These are phyloP conservation scores for Peromyscus polionotus DNA, from an alignment of 2,113 vertebrate species.

Conservation along the genomic window DNA sequence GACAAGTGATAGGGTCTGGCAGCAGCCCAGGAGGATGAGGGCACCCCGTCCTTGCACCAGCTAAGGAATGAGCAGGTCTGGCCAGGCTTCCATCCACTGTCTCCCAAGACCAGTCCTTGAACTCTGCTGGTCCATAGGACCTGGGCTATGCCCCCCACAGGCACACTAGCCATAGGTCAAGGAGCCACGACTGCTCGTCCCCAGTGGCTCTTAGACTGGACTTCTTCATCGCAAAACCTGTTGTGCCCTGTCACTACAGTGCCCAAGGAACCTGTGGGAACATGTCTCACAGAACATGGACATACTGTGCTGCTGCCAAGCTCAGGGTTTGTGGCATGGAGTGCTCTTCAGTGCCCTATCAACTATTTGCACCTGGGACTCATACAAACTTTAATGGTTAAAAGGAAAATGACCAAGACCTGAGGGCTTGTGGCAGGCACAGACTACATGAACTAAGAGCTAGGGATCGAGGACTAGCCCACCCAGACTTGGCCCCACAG, in stretches of 20 bases:
- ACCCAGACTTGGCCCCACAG: fast-evolving
- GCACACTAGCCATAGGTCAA: not conserved
- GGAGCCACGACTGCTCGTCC: not conserved
- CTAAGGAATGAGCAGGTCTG: not conserved
- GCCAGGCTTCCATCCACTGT: not conserved
- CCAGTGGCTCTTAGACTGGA: not conserved
- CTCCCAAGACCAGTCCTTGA: not conserved
- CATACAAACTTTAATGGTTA: not conserved
- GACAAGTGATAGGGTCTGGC: not conserved
- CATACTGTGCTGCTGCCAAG: not conserved
- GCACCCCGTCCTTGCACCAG: too few species aligned
- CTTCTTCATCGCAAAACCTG: not conserved
- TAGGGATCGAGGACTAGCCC: not conserved
- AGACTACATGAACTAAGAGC: not conserved
- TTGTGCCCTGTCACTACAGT: not conserved
- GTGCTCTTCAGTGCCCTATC: not conserved
- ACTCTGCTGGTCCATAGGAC: not conserved
- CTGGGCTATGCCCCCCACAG: not conserved
- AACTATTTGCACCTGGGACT: not conserved
- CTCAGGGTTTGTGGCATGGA: not conserved
- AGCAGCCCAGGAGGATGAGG: not conserved
- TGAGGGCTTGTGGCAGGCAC: not conserved
- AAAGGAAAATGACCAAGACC: not conserved
- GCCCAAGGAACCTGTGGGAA: not conserved
- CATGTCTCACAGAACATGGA: not conserved